These are phyloP conservation scores for Teleogryllus oceanicus DNA, from an alignment of 2,888 invertebrate species.

Conservation along the genomic window DNA sequence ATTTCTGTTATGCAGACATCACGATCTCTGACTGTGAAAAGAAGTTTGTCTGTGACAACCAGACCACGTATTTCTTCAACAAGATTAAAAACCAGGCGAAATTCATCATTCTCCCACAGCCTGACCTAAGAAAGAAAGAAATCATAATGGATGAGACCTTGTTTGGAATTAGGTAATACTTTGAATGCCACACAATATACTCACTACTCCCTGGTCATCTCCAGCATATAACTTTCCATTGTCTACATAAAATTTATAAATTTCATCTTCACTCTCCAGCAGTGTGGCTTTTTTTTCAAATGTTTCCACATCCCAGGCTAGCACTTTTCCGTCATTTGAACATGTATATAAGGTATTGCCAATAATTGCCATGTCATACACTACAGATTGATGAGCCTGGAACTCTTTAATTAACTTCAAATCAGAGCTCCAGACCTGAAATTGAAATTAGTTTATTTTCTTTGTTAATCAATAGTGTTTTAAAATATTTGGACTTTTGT, in stretches of 20 bases:
- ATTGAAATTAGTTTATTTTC: conserved; percentile 23
- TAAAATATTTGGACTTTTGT: too few relatives aligned
- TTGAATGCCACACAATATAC: conserved; percentile 40
- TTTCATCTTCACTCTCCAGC: conserved; percentile 47
- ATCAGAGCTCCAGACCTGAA: conserved; percentile 51
- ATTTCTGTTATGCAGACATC: conserved; percentile 59
- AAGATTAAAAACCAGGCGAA: conserved; percentile 54
- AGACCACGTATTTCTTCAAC: conserved; percentile 64
- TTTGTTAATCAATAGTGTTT: too few relatives aligned
- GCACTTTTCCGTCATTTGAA: conserved; percentile 62
- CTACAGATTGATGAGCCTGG: conserved; percentile 59
- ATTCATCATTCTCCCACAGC: conserved; percentile 54
- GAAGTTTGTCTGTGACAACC: conserved; percentile 51
- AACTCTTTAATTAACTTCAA: conserved; percentile 49
- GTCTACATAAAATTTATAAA: conserved; percentile 47
- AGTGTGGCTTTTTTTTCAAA: conserved; percentile 45
- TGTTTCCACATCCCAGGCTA: conserved; percentile 55
- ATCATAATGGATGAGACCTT: background rate
- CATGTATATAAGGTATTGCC: conserved; percentile 57
- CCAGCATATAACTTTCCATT: conserved; percentile 55
- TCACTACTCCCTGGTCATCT: conserved; percentile 62
- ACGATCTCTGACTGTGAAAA: conserved; percentile 61
- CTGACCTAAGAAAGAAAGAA: conserved; percentile 49
- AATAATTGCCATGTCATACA: conserved; percentile 58
- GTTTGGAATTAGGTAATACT: background rate